Base-by-base conservation (phyloP, 2,888 invertebrate species). In the Drosophila birchii region DNA sequence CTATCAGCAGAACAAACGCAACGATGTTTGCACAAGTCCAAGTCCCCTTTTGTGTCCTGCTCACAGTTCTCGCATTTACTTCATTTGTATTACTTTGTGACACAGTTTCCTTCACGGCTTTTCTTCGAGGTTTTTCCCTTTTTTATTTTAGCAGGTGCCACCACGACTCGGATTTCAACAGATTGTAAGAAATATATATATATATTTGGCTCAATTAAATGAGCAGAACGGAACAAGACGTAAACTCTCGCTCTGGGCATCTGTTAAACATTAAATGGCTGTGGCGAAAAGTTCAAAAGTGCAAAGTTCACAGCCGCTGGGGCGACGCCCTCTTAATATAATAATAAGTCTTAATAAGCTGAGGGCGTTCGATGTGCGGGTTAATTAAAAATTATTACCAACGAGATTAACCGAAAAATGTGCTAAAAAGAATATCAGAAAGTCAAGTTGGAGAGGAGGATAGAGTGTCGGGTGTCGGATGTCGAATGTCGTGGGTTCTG, bases 301-400 rank as follows among this genome's bases (percentile, higher is more conserved):
- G 59, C 72, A 59, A 39, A 75, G 57, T 67, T 67, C 68, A 57
- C 32, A 43, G 44, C 47, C 26, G 26, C 56, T 18, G 51, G 51
- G 53, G 29, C 29, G 43, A 11, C 43, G 18, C 20, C 51, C 43
- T 32, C 51, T 47, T 32, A 16, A 18, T 44, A 63, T 67, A 75
- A 63, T 67, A 76, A 78, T 78, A 69, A 78, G 57, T 66, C 78
- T 76, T 76, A 75, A 78, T 76, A 73, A 71, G 74, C 71, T 45
- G 70, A 53, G 68, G 53, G 72, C 62, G 49, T 78, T 78, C 70
- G 60, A 73, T 78, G 78, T 75, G 81, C 79, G 81, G 82, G 81
- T 78, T 84, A 84, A 84, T 84, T 84, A 84, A 84, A 86, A 86
- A 84, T 84, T 86, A 84, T 84, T 84, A 79, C 84, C 78, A 80